Base-by-base conservation (phyloP, 2,113 vertebrate species). In the Gorsachius goisagi region DNA sequence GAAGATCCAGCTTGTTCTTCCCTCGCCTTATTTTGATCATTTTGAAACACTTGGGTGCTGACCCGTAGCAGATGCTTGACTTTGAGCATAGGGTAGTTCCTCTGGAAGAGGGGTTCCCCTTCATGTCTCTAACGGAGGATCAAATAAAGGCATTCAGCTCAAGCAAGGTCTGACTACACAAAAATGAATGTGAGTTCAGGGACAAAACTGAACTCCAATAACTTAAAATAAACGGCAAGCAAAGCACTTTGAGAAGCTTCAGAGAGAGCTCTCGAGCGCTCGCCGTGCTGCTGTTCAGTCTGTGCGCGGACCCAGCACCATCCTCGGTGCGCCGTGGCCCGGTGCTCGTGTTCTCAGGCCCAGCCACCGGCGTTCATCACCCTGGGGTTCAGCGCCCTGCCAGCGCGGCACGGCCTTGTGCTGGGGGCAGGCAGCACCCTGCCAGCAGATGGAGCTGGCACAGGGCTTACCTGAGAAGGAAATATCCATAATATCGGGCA, bases 201-300 rank as follows among this genome's bases (percentile, higher is more conserved):
- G 73, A 59, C 32, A 66, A 79, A 90, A 37, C 27, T 37, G 6
- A 55, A 50, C 37, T 49, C 44, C 6, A 20, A 3, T 32, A 58
- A 49, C 56, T 87, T 59, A 44, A 62, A 86, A 69, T 11, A 39
- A 81, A 87, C 19, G 9, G 26, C 44, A 64, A 64, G 12, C 49
- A 63, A 78, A 75, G 19, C 32, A 44, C 35, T 77, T 50, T n/a
- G 45, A 55, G 30, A 45, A 79, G 60, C 62, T 41, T 47, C 68
- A 56, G 60, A 52, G 45, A 26, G 17, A 10, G 9, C 13, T 15
- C 64, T 73, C 0, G 1, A 39, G 9, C 21, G 12, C 20, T 52
- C 0, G 0, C 35, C 14, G 26, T 35, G 32, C 52, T 82, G 32
- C 39, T 55, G 10, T 7, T 39, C 62, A 13, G 0, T 7, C 39